A percentile compares a stretch with the other conserved stretches of the same genome.
phyloP scores from a whole-genome alignment of 2,888 invertebrate genomes.

The Aphodius sticticus region DNA sequence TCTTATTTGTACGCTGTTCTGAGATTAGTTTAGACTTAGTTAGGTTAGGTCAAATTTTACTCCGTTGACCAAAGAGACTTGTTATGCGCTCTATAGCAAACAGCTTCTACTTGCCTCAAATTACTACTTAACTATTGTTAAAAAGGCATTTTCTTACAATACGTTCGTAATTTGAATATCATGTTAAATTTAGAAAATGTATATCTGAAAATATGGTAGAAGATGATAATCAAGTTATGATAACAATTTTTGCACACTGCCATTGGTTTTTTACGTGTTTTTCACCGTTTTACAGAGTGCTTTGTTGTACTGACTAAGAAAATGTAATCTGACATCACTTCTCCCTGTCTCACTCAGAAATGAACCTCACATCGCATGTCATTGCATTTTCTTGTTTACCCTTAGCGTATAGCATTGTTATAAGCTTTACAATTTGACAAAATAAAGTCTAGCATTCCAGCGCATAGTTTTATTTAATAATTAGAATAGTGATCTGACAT shows the following conservation, averaged over 20 bases:
- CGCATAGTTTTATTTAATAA: not conserved
- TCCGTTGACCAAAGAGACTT: not conserved
- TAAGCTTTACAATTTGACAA: slow-evolving; percentile 4
- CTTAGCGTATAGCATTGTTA: not conserved
- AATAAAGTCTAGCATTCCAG: not conserved
- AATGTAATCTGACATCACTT: not conserved
- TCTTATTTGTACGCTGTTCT: not conserved
- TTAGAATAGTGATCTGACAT: not conserved
- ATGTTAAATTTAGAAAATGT: not conserved
- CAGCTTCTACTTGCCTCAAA: slow-evolving; percentile 23
- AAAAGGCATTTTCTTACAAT: not conserved
- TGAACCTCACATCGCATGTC: not conserved
- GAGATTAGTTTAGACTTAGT: not conserved
- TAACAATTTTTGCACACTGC: slow-evolving; percentile 14
- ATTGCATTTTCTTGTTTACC: not conserved
- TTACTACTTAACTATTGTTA: slow-evolving; percentile 4
- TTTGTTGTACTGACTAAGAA: slow-evolving; percentile 4
- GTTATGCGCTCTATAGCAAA: not conserved
- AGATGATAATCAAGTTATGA: slow-evolving; percentile 14
- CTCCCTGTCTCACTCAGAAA: not conserved
- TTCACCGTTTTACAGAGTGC: slow-evolving; percentile 7
- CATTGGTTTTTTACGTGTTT: slow-evolving; percentile 14
- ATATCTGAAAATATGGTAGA: not conserved
- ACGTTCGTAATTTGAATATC: slow-evolving; percentile 18
- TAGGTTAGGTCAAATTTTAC: not conserved